Conservation (phyloP, 1,140 invertebrate species). For the Oreohelix idahoensis region DNA sequence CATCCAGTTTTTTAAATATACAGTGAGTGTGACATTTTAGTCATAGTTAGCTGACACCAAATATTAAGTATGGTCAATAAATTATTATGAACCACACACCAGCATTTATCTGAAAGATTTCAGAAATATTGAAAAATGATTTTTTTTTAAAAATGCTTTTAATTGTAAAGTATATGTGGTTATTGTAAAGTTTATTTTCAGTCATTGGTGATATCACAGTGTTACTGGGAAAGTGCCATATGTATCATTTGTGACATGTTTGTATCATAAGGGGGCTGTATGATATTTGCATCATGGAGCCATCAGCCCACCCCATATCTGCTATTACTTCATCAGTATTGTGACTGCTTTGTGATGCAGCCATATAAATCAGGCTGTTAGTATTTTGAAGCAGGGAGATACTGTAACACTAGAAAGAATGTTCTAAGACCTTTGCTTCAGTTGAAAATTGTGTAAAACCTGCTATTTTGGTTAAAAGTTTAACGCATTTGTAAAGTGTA, state of each 20-base stretch:
- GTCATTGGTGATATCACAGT: background rate
- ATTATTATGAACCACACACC: background rate
- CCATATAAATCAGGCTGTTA: no score
- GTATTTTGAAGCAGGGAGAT: no score
- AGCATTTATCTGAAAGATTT: background rate
- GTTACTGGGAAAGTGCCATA: background rate
- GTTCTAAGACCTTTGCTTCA: no score
- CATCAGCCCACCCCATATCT: no score
- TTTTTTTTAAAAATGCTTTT: background rate
- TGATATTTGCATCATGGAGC: no score
- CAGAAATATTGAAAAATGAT: background rate
- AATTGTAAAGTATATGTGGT: background rate
- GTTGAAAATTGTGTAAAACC: no score
- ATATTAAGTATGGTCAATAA: background rate
- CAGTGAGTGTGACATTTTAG: background rate
- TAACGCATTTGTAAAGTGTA: no score
- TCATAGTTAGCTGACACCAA: background rate
- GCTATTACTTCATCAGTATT: no score
- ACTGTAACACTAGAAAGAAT: no score
- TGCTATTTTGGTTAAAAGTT: no score
- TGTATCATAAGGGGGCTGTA: no score
- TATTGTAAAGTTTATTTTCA: background rate
- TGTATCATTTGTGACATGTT: background rate
- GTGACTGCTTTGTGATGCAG: no score
- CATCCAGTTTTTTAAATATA: background rate